Conservation (phyloP, 2,888 invertebrate genomes). For the Drosophila pseudotakahashii region DNA sequence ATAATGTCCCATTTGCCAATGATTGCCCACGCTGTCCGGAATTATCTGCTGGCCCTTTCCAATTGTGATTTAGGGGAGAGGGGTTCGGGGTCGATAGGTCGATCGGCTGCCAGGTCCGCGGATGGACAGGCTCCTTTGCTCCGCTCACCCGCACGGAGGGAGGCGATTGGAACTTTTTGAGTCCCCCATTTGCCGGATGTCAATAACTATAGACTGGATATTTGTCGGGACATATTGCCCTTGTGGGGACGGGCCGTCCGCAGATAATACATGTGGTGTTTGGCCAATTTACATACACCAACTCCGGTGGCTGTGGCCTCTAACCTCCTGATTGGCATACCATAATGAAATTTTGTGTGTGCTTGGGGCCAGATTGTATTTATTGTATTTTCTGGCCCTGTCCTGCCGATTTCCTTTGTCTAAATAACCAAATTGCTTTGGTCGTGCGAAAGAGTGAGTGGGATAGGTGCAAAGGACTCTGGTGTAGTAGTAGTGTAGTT, state of each 20-base stretch:
- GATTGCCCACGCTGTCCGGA: slow-evolving; percentile 1
- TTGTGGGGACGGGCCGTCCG: slow-evolving; percentile 10
- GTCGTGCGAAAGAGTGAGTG: slow-evolving; percentile 3
- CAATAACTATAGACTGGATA: slow-evolving; percentile 61
- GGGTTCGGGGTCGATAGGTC: slow-evolving; percentile 27
- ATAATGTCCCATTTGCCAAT: not conserved
- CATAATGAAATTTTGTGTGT: slow-evolving; percentile 51
- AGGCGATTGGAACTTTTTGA: slow-evolving; percentile 53
- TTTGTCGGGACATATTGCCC: not conserved
- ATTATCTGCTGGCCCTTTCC: slow-evolving; percentile 4
- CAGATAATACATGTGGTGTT: slow-evolving; percentile 44
- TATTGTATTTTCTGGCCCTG: slow-evolving; percentile 24
- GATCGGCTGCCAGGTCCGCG: slow-evolving; percentile 28
- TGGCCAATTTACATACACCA: slow-evolving; percentile 51
- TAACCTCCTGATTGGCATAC: slow-evolving; percentile 42
- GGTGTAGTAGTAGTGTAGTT: slow-evolving; percentile 6
- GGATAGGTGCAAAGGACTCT: not conserved
- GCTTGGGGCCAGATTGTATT: slow-evolving; percentile 42
- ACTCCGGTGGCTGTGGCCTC: slow-evolving; percentile 30
- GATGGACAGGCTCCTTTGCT: slow-evolving; percentile 19
- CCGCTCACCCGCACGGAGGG: not conserved
- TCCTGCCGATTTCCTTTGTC: slow-evolving; percentile 27
- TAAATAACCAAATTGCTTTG: slow-evolving; percentile 19
- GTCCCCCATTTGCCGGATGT: slow-evolving; percentile 66
- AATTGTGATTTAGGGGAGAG: slow-evolving; percentile 55